Conservation (phyloP, 2,888 invertebrate species). For the Apamea sordens region DNA sequence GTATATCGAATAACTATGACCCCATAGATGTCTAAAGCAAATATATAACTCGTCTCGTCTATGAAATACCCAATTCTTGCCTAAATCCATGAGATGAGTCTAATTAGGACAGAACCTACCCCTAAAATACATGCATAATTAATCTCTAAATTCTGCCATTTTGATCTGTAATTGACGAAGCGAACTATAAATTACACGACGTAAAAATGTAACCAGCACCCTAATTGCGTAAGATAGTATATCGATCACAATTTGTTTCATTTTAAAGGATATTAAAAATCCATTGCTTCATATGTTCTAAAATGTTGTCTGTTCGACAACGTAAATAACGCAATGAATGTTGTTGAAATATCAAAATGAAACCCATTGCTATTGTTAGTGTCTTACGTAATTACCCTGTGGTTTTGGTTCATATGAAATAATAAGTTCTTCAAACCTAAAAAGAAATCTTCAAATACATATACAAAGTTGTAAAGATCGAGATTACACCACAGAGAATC, state of each 20-base stretch:
- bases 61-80: too few relatives aligned
- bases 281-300: background rate
- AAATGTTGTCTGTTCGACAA: background rate
- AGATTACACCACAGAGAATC: conserved; percentile 11
- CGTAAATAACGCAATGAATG: background rate
- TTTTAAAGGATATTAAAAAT: background rate
- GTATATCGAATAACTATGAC: too few relatives aligned
- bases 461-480: conserved; percentile 4
- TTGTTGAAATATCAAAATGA: background rate
- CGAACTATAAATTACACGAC: background rate
- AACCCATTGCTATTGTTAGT: background rate
- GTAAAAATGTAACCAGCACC: background rate
- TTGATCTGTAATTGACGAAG: background rate
- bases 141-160: background rate
- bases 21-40: too few relatives aligned
- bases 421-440: background rate
- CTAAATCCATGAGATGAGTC: background rate
- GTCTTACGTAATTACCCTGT: too few relatives aligned
- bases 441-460: conserved; percentile 14
- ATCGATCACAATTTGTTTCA: background rate
- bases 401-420: background rate
- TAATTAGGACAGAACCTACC: too few relatives aligned
- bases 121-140: background rate
- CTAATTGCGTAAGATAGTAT: background rate
- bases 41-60: too few relatives aligned